Evolutionary conservation across 92 coral and sea anemone species (phyloP), one percentile per base, ranked within the genome.

Genomic region (Epizoanthus fatuus): DNA sequence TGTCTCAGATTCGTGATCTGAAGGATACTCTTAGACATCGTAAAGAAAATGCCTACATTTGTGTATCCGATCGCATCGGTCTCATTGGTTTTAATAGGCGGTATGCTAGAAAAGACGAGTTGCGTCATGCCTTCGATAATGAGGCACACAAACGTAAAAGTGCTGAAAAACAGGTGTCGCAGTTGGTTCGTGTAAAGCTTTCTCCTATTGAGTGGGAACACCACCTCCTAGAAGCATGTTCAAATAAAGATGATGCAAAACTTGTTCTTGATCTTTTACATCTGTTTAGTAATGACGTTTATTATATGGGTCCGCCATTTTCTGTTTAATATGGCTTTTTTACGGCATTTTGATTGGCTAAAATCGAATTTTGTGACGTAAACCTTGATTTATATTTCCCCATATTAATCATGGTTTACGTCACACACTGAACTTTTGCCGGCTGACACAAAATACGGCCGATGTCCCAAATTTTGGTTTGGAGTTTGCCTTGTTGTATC

Each of bases 141-240:
- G 86, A 72, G 59, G 66, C 22, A 19, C 10, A 60, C 37, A 32
- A 5, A 0, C 75, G 59, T 2, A 69, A 53, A 32, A 17, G 32
- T 29, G 75, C 81, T 16, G 72, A 80, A 17, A 87, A 79, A 15
- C 74, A 87, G 35, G 67, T 72, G 2, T 63, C 81, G 51, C 54
- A 72, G 42, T 32, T 87, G 35, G 82, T 72, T 20, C 6, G 76
- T 49, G 57, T 51, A 35, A 59, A 59, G 15, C 52, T 84, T 17
- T 54, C 92, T 7, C 78, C 44, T 29, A 15, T 38, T 3, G 89
- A 88, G 49, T 89, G 89, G 86, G 89, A 84, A 53, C 64, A 71
- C 56, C 37, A 70, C 9, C 83, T 84, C 40, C 58, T 49, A 25
- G 75, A 69, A 7, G 32, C 83, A 1, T 84, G 89, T 25, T 53